Conservation (phyloP, 2,797 vertebrate genomes). For the Bryconaethiops microstoma region DNA sequence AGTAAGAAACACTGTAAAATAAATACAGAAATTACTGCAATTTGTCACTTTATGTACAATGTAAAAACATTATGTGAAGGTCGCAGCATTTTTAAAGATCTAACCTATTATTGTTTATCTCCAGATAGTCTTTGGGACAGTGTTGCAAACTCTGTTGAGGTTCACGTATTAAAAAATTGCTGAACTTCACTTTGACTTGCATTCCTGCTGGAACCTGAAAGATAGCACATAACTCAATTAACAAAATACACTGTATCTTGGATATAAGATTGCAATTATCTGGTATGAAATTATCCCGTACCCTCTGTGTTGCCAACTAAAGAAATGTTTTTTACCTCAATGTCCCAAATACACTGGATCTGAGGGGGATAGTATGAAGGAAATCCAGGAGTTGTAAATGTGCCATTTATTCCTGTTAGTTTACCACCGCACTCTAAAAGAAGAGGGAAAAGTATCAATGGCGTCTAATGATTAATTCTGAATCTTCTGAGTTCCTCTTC, state of each 20-base stretch:
- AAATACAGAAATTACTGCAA: too few relatives aligned
- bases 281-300: background rate
- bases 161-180: conserved; percentile 75
- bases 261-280: background rate
- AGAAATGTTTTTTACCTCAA: conserved; percentile 76
- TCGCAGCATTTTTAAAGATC: conserved; percentile 35
- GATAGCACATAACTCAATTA: background rate
- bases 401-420: conserved; percentile 73
- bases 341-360: conserved; percentile 81
- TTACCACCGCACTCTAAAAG: conserved; percentile 81
- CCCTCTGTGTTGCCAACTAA: background rate
- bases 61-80: background rate
- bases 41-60: too few relatives aligned
- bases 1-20: too few relatives aligned
- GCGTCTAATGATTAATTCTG: too few relatives aligned
- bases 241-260: background rate
- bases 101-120: conserved; percentile 80
- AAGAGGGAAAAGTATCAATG: background rate
- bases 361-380: conserved; percentile 87
- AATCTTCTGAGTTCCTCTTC: background rate
- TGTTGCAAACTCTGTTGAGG: conserved; percentile 62
- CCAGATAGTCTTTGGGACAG: conserved; percentile 84
- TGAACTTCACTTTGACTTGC: conserved; percentile 86
- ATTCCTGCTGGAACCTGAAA: conserved; percentile 78
- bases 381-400: conserved; percentile 84